Evolutionary conservation across 2,888 invertebrate genomes (phyloP).

Genomic region (Scaptomyza flava): DNA sequence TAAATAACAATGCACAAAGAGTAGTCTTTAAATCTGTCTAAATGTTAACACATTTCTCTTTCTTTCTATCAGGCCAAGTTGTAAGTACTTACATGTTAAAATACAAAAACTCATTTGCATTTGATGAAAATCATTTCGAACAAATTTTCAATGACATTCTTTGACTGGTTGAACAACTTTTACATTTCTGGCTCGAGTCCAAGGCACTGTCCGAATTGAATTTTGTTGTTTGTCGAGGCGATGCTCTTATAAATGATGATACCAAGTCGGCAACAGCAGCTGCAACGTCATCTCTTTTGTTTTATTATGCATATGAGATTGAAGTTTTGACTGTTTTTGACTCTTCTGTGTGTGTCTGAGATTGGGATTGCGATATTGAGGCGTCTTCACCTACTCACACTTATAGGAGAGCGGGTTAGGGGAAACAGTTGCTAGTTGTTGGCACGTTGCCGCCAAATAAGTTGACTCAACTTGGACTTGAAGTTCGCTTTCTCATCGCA

Average conservation of each 20-base stretch:
- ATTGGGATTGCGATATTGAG: constrained; percentile 6
- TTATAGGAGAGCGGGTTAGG: neutral
- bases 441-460: constrained; percentile 53
- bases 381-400: constrained; percentile 45
- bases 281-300: constrained; percentile 46
- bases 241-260: constrained; percentile 27
- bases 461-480: constrained; percentile 45
- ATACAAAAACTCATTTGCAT: constrained; percentile 51
- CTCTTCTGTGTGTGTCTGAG: constrained; percentile 22
- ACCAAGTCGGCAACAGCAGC: constrained; percentile 18
- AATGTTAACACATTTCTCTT: constrained; percentile 51
- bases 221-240: constrained; percentile 7
- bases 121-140: constrained; percentile 26
- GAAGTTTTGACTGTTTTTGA: constrained; percentile 24
- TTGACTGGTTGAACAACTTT: constrained; percentile 75
- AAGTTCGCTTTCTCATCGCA: constrained; percentile 58
- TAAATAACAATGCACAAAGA: constrained; percentile 17
- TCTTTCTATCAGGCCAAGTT: constrained; percentile 8
- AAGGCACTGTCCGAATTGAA: constrained; percentile 9
- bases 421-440: constrained; percentile 60
- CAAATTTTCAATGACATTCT: constrained; percentile 63
- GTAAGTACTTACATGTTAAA: constrained; percentile 2
- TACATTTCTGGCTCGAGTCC: constrained; percentile 63
- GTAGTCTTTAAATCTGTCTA: constrained; percentile 28
- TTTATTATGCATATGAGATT: constrained; percentile 66